A percentile compares a stretch with the other conserved stretches of the same genome.
Evolutionary conservation across 2,888 invertebrate genomes (phyloP).

Genomic region (Cerceris rybyensis): DNA sequence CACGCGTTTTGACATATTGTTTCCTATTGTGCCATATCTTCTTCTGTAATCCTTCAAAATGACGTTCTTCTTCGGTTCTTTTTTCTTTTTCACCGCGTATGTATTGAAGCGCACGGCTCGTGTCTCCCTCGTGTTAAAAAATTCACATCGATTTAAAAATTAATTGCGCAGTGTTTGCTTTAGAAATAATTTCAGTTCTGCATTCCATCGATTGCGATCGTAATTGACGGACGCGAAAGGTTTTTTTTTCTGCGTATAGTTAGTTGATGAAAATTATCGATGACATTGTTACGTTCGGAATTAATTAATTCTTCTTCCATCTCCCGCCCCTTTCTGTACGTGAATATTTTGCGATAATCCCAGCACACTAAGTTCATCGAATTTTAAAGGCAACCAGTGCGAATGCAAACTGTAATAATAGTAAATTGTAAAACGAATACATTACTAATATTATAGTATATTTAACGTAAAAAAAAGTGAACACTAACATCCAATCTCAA

Average conservation of each 20-base stretch:
- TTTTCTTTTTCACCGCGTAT: slow-evolving; percentile 26
- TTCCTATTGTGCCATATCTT: slow-evolving; percentile 67
- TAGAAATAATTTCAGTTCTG: slow-evolving; percentile 54
- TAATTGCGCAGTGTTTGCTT: slow-evolving; percentile 36
- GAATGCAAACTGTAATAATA: slow-evolving; percentile 74
- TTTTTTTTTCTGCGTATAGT: background rate
- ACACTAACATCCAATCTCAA: slow-evolving; percentile 77
- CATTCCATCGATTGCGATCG: slow-evolving; percentile 60
- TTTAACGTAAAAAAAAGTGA: slow-evolving; percentile 69
- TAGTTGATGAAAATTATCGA: slow-evolving; percentile 9
- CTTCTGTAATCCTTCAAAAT: slow-evolving; percentile 26
- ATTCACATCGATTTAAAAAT: slow-evolving; percentile 26
- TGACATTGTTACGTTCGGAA: background rate
- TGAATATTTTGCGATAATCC: slow-evolving; percentile 41
- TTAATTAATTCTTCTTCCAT: background rate
- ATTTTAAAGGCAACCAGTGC: slow-evolving; percentile 62
- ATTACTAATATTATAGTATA: slow-evolving; percentile 77
- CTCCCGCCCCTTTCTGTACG: slow-evolving; percentile 26
- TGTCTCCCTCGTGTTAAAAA: slow-evolving; percentile 31
- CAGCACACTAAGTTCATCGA: slow-evolving; percentile 57
- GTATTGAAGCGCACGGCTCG: slow-evolving; percentile 32
- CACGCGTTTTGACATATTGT: slow-evolving; percentile 51
- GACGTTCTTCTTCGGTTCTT: slow-evolving; percentile 23
- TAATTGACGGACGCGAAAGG: slow-evolving; percentile 9
- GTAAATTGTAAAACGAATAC: slow-evolving; percentile 77